A percentile compares a stretch with the other conserved stretches of the same genome.
These are phyloP conservation scores for Ormyrus labotus DNA, from an alignment of 2,888 invertebrate genomes.

Conservation along the genomic window DNA sequence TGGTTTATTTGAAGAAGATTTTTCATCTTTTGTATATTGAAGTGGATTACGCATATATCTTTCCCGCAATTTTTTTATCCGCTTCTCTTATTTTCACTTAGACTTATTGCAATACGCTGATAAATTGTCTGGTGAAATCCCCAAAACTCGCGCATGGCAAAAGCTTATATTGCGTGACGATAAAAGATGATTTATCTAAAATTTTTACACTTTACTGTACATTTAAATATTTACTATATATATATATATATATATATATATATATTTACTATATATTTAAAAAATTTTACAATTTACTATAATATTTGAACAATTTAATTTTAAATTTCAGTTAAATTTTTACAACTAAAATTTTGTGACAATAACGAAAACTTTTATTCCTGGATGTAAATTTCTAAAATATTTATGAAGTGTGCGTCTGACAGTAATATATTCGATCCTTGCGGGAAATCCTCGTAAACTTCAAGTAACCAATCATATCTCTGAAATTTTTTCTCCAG, in stretches of 20 bases:
- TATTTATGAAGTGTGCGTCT: not conserved
- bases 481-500: no score
- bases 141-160: not conserved
- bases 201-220: no score
- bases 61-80: not conserved
- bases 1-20: no score
- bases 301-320: no score
- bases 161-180: not conserved
- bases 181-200: slow-evolving; percentile 13
- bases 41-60: not conserved
- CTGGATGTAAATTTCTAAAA: not conserved
- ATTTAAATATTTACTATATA: no score
- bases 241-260: not conserved
- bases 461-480: no score
- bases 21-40: no score
- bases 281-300: not conserved
- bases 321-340: no score
- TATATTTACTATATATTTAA: not conserved
- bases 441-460: no score
- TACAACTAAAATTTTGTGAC: no score
- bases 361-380: not conserved
- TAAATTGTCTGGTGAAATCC: slow-evolving; percentile 6
- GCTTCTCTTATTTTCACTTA: slow-evolving; percentile 9
- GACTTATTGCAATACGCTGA: not conserved
- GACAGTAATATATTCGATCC: no score